phyloP scores from a whole-genome alignment of 2,888 invertebrate species.

The Chrysolina americana region DNA sequence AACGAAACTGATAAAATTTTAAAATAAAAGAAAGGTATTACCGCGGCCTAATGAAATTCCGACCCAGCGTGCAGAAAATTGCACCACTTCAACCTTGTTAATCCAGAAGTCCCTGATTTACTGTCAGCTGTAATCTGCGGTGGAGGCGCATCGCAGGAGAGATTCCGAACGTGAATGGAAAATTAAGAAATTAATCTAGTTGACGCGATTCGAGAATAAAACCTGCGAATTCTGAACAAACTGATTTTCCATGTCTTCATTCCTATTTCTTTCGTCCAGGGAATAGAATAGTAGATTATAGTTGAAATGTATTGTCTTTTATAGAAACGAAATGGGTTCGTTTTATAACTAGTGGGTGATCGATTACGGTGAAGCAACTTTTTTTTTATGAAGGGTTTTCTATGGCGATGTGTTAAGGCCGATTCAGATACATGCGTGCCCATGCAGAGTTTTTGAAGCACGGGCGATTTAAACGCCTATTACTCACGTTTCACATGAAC shows the following conservation, averaged over 20 bases:
- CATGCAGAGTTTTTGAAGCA: too few species aligned
- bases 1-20: neutral
- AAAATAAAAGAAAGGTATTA: neutral
- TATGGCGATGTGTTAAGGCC: too few species aligned
- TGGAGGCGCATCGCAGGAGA: neutral
- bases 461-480: too few species aligned
- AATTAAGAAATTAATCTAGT: neutral
- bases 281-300: too few species aligned
- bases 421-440: too few species aligned
- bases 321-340: neutral
- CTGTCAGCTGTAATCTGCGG: slow-evolving; percentile 6
- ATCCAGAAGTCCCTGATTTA: neutral
- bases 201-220: neutral
- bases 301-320: neutral
- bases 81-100: neutral
- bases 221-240: neutral
- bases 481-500: too few species aligned
- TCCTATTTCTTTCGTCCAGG: neutral
- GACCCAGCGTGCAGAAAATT: slow-evolving; percentile 6
- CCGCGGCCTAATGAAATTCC: neutral
- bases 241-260: neutral
- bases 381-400: too few species aligned
- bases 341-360: too few species aligned
- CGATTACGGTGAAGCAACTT: too few species aligned
- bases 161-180: neutral